These are phyloP conservation scores for Asarcornis scutulata DNA, from an alignment of 2,113 vertebrate genomes.

Conservation along the genomic window DNA sequence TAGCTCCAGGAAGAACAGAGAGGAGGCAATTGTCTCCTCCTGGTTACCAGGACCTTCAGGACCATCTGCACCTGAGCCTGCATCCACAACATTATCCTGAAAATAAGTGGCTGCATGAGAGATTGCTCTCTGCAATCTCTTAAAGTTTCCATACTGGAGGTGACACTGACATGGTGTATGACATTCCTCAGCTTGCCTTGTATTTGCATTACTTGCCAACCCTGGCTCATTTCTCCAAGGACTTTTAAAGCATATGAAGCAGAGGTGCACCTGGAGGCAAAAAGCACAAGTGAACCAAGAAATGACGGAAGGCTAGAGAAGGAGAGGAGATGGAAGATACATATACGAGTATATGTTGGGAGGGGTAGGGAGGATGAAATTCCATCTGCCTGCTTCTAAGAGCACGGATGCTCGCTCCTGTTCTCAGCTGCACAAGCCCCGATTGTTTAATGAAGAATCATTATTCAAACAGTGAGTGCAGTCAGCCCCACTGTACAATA, in stretches of 20 bases:
- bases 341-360: neutral
- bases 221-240: neutral
- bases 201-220: neutral
- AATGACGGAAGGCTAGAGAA: neutral
- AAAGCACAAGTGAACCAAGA: neutral
- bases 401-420: neutral
- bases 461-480: slow-evolving; percentile 7
- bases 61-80: neutral
- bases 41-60: neutral
- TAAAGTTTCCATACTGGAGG: neutral
- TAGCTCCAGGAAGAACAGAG: neutral
- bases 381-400: neutral
- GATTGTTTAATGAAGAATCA: slow-evolving; percentile 33
- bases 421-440: neutral
- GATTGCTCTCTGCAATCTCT: neutral
- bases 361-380: neutral
- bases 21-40: neutral
- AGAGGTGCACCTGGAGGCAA: neutral
- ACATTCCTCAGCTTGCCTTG: neutral
- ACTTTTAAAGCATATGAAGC: neutral
- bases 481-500: neutral
- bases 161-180: neutral
- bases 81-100: accelerated
- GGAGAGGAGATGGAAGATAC: neutral
- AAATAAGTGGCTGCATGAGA: neutral